Conservation (phyloP, 2,113 vertebrate species). For the Anolis sagrei region DNA sequence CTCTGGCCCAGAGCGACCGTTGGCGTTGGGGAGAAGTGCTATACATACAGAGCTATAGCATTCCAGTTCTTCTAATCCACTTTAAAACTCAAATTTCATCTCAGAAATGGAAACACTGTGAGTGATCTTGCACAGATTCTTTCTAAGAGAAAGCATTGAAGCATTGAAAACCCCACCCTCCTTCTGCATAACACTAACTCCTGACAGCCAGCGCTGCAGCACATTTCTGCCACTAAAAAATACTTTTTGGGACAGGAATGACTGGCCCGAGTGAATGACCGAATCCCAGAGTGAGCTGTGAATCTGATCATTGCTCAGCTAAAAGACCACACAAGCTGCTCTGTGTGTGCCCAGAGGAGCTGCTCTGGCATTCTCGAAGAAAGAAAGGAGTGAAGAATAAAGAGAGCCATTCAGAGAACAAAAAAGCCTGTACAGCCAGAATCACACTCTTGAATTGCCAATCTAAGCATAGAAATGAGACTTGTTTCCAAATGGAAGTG, state of each 20-base stretch:
- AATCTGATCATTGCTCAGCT: not conserved
- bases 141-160: not conserved
- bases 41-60: not conserved
- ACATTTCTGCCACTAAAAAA: not conserved
- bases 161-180: not conserved
- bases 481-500: not conserved
- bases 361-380: not conserved
- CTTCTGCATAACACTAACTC: not conserved
- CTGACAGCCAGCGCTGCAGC: too few relatives aligned
- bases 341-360: not conserved
- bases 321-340: not conserved
- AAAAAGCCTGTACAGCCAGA: too few relatives aligned
- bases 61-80: not conserved
- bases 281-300: not conserved
- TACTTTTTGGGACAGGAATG: too few relatives aligned
- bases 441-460: not conserved
- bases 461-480: not conserved
- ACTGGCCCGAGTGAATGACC: not conserved
- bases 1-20: too few relatives aligned
- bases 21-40: too few relatives aligned
- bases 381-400: not conserved
- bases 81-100: not conserved
- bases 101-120: not conserved
- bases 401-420: too few relatives aligned
- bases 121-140: not conserved